Conservation (phyloP, 2,888 invertebrate species). For the Hoplodrina ambigua region DNA sequence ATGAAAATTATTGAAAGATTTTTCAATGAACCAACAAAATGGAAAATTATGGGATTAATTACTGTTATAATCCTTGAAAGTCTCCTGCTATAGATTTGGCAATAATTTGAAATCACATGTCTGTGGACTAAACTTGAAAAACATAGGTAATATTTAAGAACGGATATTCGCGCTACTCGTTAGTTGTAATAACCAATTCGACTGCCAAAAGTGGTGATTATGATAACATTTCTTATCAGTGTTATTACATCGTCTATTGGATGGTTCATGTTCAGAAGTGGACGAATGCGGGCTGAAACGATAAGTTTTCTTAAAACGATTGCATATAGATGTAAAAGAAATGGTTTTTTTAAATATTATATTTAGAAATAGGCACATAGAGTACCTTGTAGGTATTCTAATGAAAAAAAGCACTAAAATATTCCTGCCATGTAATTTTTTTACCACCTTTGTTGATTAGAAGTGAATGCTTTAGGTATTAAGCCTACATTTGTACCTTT, state of each 20-base stretch:
- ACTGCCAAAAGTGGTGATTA: slow-evolving; percentile 6
- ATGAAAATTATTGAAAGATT: slow-evolving; percentile 3
- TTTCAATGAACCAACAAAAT: neutral
- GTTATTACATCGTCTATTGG: neutral
- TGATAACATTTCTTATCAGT: neutral
- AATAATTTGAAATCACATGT: neutral
- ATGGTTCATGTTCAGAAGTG: neutral
- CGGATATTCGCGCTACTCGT: neutral
- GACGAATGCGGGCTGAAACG: neutral
- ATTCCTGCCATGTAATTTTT: no score
- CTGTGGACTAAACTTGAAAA: neutral
- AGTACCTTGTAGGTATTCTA: neutral
- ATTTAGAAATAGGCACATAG: neutral
- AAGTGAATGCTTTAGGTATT: no score
- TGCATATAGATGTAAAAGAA: neutral
- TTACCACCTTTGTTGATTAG: no score
- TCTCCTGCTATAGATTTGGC: no score
- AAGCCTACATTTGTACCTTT: no score
- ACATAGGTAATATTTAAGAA: neutral
- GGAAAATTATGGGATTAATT: neutral
- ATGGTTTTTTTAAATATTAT: neutral
- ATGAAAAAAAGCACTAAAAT: neutral
- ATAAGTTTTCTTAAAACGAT: neutral
- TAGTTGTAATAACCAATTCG: neutral
- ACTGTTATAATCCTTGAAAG: slow-evolving; percentile 13